Percentiles rank a stretch among this genome's conserved stretches.
phyloP scores from a whole-genome alignment of 2,113 vertebrate species.

The Phaethon lepturus region DNA sequence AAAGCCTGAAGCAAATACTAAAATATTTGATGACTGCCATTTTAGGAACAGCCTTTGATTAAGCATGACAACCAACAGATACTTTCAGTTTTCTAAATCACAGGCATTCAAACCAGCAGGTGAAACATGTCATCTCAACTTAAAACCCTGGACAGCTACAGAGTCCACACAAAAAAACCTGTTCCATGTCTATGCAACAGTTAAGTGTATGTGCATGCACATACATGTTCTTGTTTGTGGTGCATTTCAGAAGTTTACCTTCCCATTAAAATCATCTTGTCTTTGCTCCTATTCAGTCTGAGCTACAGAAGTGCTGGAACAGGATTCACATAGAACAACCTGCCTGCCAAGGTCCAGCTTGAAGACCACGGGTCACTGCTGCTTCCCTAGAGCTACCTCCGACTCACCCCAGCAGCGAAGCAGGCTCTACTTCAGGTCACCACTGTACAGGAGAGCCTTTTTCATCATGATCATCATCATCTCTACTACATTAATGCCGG shows the following conservation, averaged over 20 bases:
- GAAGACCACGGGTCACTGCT: background rate
- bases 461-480: background rate
- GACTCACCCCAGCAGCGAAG: background rate
- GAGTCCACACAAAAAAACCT: background rate
- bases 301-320: background rate
- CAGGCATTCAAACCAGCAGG: background rate
- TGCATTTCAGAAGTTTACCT: background rate
- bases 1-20: background rate
- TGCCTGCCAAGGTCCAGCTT: fast-evolving
- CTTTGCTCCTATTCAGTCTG: background rate
- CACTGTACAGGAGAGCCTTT: fast-evolving
- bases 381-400: background rate
- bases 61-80: background rate
- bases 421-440: background rate
- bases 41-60: background rate
- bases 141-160: background rate
- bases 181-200: background rate
- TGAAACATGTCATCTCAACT: background rate
- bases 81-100: background rate
- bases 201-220: background rate
- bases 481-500: fast-evolving
- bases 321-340: background rate
- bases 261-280: background rate
- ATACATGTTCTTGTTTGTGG: fast-evolving
- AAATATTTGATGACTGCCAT: background rate